A percentile compares a stretch with the other conserved stretches of the same genome.
Conservation (phyloP, 2,113 vertebrate species). For the Rostratula benghalensis region DNA sequence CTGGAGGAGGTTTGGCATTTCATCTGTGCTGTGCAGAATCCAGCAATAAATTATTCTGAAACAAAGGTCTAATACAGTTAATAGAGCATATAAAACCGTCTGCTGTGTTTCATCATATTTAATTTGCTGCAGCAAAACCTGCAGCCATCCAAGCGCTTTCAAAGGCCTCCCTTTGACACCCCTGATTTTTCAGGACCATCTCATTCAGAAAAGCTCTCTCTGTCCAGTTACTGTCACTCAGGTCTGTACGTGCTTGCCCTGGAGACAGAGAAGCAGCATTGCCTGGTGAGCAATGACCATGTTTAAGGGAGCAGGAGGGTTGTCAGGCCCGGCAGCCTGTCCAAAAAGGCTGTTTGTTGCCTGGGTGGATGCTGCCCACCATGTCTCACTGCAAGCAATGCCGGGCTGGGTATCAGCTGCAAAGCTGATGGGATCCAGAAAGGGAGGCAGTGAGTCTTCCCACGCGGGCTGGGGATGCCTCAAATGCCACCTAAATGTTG, state of each 20-base stretch:
- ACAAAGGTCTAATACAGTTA: neutral
- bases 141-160: neutral
- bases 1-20: neutral
- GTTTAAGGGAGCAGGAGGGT: neutral
- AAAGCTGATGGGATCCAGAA: neutral
- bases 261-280: neutral
- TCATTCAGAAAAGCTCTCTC: neutral
- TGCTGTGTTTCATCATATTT: neutral
- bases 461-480: accelerated
- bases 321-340: neutral
- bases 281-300: neutral
- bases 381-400: neutral
- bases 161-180: neutral
- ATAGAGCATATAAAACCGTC: neutral
- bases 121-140: neutral
- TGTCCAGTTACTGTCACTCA: neutral
- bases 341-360: neutral
- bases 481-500: accelerated
- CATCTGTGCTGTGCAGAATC: neutral
- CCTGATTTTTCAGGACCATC: neutral
- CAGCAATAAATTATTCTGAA: neutral
- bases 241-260: neutral
- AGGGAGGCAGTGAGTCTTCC: neutral
- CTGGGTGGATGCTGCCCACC: neutral
- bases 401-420: neutral